Percentiles rank a stretch among this genome's conserved stretches.
Conservation (phyloP, 2,113 vertebrate species). For the Hystrix cristata region DNA sequence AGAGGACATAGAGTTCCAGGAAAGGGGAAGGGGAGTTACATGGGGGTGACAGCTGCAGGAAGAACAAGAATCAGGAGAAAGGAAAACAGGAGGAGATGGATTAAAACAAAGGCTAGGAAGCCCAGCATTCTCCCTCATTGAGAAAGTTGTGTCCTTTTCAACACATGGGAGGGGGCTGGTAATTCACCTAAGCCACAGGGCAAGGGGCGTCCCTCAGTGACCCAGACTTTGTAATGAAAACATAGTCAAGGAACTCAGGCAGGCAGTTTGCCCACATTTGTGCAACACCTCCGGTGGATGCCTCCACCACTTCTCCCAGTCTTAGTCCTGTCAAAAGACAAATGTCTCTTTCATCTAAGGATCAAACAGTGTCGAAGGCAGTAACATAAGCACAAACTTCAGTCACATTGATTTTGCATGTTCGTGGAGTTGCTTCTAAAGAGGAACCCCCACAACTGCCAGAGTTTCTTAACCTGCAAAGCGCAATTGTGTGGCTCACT, state of each 20-base stretch:
- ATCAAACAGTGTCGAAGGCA: constrained; percentile 39
- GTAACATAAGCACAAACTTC: constrained; percentile 61
- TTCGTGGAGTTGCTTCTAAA: constrained; percentile 46
- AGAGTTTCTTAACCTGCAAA: constrained; percentile 8
- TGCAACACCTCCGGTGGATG: not conserved
- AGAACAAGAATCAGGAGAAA: not conserved
- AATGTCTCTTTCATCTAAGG: constrained; percentile 64
- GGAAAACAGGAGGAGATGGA: not conserved
- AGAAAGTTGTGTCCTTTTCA: not conserved
- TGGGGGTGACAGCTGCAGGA: accelerated
- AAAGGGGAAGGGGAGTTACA: not conserved
- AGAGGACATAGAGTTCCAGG: not conserved
- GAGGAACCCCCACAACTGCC: not conserved
- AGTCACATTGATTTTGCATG: constrained; percentile 68
- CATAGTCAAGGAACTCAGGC: not conserved
- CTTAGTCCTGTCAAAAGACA: constrained; percentile 54
- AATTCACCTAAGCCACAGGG: not conserved
- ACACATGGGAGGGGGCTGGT: not conserved
- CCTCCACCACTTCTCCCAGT: not conserved
- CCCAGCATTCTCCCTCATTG: not conserved
- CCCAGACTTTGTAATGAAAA: not conserved
- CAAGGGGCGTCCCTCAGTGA: not conserved
- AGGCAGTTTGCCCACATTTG: not conserved
- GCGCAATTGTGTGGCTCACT: not conserved
- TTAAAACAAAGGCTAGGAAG: not conserved